Evolutionary conservation across 2,888 invertebrate genomes (phyloP).

Genomic region (Heliconius sara): DNA sequence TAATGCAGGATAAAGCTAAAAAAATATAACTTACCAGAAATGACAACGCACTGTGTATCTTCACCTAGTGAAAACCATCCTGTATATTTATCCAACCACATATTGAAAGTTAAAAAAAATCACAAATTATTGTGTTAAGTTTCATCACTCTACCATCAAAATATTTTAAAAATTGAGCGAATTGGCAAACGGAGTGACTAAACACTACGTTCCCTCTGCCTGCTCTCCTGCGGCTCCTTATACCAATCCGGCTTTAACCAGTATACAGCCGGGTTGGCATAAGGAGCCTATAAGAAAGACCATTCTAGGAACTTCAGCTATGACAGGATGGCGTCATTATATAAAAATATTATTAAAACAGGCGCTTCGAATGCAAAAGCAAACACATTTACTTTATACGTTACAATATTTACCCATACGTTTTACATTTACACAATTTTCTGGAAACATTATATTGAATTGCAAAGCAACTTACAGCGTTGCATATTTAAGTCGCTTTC

Average conservation of each 20-base stretch:
- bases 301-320: not conserved
- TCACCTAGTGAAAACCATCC: too few species aligned
- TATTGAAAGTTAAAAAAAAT: too few species aligned
- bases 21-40: too few species aligned
- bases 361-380: slow-evolving; percentile 16
- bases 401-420: slow-evolving; percentile 43
- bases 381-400: slow-evolving; percentile 26
- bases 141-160: too few species aligned
- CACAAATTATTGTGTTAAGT: too few species aligned
- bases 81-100: too few species aligned
- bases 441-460: slow-evolving; percentile 48
- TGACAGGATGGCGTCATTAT: not conserved
- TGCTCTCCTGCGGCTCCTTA: not conserved
- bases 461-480: slow-evolving; percentile 47
- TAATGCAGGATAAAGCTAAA: too few species aligned
- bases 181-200: too few species aligned
- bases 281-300: not conserved
- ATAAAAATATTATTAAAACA: slow-evolving; percentile 16
- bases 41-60: too few species aligned
- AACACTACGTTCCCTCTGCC: not conserved
- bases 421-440: slow-evolving; percentile 45
- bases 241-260: not conserved
- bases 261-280: not conserved
- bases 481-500: slow-evolving; percentile 48
- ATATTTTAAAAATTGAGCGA: too few species aligned